Conservation (phyloP, 2,797 vertebrate species). For the Phyllotis vaccarum region DNA sequence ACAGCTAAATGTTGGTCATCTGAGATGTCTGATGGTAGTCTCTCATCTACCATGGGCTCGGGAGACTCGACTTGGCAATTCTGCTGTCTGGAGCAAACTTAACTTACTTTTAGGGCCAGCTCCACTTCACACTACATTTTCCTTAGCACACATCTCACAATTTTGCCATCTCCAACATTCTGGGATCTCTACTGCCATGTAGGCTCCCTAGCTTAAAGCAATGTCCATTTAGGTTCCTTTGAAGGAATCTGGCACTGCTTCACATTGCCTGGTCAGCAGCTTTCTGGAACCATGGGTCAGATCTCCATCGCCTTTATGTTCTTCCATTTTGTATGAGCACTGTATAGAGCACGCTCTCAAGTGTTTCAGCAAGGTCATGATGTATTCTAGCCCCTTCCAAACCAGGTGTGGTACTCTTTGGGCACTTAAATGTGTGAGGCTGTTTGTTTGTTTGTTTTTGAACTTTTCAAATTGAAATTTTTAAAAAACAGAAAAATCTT, state of each 20-base stretch:
- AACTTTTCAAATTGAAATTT: background rate
- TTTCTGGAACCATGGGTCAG: background rate
- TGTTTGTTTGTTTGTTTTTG: background rate
- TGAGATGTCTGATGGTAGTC: background rate
- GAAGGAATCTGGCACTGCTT: background rate
- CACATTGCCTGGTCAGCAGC: background rate
- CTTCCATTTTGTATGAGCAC: background rate
- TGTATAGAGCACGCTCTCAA: background rate
- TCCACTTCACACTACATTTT: background rate
- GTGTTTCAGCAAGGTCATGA: background rate
- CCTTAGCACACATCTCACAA: background rate
- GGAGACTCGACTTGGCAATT: background rate
- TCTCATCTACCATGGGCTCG: background rate
- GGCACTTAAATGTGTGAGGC: no score
- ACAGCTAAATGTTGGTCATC: background rate
- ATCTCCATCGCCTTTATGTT: background rate
- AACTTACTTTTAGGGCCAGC: background rate
- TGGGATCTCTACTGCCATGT: background rate
- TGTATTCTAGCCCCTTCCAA: background rate
- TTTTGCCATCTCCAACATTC: background rate
- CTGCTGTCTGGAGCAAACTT: background rate
- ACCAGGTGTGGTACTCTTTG: no score
- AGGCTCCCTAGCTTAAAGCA: background rate
- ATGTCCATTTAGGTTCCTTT: background rate
- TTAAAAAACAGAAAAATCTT: background rate